Evolutionary conservation across 2,797 vertebrate species (phyloP).

Genomic region (Halcyon chelicuti): DNA sequence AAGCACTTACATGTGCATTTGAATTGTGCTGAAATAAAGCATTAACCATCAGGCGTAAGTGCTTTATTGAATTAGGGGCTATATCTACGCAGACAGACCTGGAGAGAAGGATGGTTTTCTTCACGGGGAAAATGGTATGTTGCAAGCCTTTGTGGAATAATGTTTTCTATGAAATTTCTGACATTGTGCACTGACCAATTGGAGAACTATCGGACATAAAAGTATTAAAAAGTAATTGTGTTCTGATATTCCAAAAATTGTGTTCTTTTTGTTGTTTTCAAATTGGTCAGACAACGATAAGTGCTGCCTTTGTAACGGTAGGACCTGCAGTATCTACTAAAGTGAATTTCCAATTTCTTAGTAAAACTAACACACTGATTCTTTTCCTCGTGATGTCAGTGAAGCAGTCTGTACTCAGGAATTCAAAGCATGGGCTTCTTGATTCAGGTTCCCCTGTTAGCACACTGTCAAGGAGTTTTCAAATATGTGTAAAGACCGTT

Average conservation of each 20-base stretch:
- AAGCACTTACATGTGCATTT: constrained; percentile 25
- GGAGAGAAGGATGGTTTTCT: background rate
- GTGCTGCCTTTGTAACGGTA: background rate
- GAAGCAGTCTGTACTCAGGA: background rate
- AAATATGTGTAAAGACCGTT: background rate
- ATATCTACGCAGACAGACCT: background rate
- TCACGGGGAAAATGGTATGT: background rate
- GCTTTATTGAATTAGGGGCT: background rate
- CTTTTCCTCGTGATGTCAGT: background rate
- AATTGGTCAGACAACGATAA: background rate
- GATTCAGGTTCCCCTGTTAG: background rate
- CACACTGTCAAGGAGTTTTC: background rate
- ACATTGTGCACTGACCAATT: background rate
- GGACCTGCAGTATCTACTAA: background rate
- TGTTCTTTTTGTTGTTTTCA: background rate
- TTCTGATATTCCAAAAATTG: background rate
- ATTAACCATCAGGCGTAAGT: background rate
- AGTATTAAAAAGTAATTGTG: background rate
- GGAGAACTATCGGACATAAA: background rate
- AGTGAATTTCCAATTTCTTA: background rate
- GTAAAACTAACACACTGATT: background rate
- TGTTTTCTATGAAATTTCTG: background rate
- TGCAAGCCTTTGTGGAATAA: background rate
- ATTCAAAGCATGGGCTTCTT: background rate
- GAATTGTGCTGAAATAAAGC: constrained; percentile 13